Conservation (phyloP, 2,888 invertebrate genomes). For the Phyllotreta striolata region DNA sequence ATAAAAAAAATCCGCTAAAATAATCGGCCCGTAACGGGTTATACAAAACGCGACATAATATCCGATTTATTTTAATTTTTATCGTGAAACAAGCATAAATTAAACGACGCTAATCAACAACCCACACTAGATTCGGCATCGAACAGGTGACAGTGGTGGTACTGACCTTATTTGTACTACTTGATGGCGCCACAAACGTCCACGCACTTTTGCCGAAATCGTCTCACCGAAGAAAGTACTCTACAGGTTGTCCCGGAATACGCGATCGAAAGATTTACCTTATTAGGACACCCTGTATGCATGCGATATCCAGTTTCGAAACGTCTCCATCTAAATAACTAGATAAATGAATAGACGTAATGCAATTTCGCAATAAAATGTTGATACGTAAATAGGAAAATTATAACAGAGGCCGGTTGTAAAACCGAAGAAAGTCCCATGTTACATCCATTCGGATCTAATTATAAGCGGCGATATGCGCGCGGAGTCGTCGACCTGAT, state of each 20-base stretch:
- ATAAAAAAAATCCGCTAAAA: too few species aligned
- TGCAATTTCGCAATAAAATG: too few species aligned
- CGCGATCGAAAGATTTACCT: too few species aligned
- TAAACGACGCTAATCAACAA: constrained; percentile 30
- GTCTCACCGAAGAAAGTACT: background rate
- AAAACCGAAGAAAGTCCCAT: constrained; percentile 13
- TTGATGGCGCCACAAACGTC: constrained; percentile 27
- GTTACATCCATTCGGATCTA: constrained; percentile 36
- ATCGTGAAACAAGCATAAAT: constrained; percentile 31
- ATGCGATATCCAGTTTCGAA: too few species aligned
- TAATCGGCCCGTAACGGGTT: background rate
- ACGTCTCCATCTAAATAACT: too few species aligned
- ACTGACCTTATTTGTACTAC: constrained; percentile 29
- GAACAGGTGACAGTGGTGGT: constrained; percentile 19
- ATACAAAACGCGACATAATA: constrained; percentile 18
- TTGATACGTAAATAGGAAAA: too few species aligned
- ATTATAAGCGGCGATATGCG: constrained; percentile 32
- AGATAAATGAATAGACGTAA: too few species aligned
- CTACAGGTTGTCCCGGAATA: background rate
- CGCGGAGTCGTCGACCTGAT: constrained; percentile 40
- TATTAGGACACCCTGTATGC: too few species aligned
- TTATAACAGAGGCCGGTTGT: background rate
- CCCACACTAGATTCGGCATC: constrained; percentile 27
- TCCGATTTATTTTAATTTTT: constrained; percentile 27
- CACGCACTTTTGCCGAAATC: constrained; percentile 25